A percentile compares a stretch with the other conserved stretches of the same genome.
These are phyloP conservation scores for Mactra quadrangularis DNA, from an alignment of 1,140 invertebrate genomes.

Conservation along the genomic window DNA sequence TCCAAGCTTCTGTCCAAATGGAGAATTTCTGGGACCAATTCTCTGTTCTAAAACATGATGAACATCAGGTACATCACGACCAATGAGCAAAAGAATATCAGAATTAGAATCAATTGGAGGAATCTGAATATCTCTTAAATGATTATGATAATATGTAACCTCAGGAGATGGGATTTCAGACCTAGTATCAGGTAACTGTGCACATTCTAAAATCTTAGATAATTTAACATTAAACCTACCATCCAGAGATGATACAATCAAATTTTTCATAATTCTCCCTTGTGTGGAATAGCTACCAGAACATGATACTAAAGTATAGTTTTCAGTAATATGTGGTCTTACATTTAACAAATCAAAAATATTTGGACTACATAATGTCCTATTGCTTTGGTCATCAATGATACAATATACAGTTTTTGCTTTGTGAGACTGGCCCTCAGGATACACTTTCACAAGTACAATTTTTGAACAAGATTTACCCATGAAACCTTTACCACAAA, in stretches of 20 bases:
- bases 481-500: slow-evolving; percentile 43
- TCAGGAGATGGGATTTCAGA: slow-evolving; percentile 59
- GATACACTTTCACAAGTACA: slow-evolving; percentile 31
- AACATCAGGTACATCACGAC: slow-evolving; percentile 40
- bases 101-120: slow-evolving; percentile 22
- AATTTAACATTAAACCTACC: background rate
- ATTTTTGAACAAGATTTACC: slow-evolving; percentile 66
- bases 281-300: background rate
- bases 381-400: slow-evolving; percentile 62
- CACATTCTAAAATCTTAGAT: slow-evolving; percentile 39
- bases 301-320: slow-evolving; percentile 10
- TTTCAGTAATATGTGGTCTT: background rate
- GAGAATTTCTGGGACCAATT: slow-evolving; percentile 16
- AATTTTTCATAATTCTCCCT: slow-evolving; percentile 12
- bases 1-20: slow-evolving; percentile 50
- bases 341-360: slow-evolving; percentile 40
- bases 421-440: background rate
- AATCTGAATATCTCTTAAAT: slow-evolving; percentile 46
- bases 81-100: slow-evolving; percentile 49
- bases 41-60: slow-evolving; percentile 58
- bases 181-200: slow-evolving; percentile 21
- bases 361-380: slow-evolving; percentile 34
- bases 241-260: slow-evolving; percentile 53
- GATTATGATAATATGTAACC: slow-evolving; percentile 16
- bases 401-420: slow-evolving; percentile 44